Conservation (phyloP, 2,113 vertebrate genomes). For the Cyprinodon variegatus region DNA sequence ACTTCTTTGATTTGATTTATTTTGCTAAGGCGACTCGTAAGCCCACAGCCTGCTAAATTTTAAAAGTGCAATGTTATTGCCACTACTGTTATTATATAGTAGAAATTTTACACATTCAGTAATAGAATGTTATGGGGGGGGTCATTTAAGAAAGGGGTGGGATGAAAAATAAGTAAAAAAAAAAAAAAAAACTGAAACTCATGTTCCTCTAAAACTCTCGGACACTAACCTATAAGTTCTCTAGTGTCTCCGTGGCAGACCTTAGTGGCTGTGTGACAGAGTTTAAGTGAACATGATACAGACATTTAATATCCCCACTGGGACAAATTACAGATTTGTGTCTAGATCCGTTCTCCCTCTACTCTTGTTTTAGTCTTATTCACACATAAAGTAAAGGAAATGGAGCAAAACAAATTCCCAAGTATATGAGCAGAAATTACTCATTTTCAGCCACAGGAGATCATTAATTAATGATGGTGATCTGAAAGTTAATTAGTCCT, state of each 20-base stretch:
- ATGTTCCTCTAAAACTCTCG: not conserved
- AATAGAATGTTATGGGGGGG: too few species aligned
- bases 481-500: not conserved
- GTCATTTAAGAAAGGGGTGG: too few species aligned
- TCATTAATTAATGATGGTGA: conserved; percentile 1
- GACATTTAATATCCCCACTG: not conserved
- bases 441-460: not conserved
- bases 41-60: too few species aligned
- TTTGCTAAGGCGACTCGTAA: too few species aligned
- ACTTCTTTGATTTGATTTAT: too few species aligned
- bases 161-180: not conserved
- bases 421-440: not conserved
- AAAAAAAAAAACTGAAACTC: not conserved
- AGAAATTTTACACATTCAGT: too few species aligned
- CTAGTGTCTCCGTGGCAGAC: not conserved
- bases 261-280: not conserved
- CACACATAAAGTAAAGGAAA: conserved; percentile 1
- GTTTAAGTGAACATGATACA: not conserved
- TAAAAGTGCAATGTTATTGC: too few species aligned
- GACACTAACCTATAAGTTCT: not conserved
- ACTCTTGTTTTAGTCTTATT: not conserved
- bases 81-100: too few species aligned
- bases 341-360: not conserved
- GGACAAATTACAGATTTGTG: not conserved
- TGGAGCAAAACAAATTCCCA: not conserved